A percentile compares a stretch with the other conserved stretches of the same genome.
Conservation (phyloP, 2,797 vertebrate genomes). For the Centroberyx gerrardi region DNA sequence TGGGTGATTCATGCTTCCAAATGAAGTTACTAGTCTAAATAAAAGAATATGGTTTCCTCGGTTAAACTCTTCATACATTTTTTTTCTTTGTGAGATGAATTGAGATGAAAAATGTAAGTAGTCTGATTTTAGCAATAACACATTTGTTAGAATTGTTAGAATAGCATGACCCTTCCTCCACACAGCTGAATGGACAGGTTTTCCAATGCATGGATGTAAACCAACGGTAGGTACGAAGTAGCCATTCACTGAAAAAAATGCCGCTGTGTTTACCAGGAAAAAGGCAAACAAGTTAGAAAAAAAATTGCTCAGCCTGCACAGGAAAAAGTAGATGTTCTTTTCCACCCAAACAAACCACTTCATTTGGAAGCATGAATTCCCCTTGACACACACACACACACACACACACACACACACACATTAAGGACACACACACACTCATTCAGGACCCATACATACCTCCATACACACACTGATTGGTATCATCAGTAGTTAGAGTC, state of each 20-base stretch:
- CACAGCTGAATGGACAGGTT: constrained; percentile 19
- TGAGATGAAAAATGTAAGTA: constrained; percentile 21
- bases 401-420: constrained; percentile 40
- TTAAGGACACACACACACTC: constrained; percentile 31
- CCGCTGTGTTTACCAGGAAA: constrained; percentile 29
- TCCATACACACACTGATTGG: constrained; percentile 51
- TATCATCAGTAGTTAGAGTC: constrained; percentile 39
- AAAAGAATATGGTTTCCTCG: constrained; percentile 35
- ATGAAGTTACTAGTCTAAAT: constrained; percentile 11
- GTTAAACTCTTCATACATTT: constrained; percentile 44
- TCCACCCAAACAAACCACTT: constrained; percentile 28
- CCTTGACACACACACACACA: constrained; percentile 48
- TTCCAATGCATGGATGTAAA: constrained; percentile 28
- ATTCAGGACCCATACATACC: constrained; percentile 51
- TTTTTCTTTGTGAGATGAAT: constrained; percentile 39
- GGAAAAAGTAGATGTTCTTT: not conserved
- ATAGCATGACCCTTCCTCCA: constrained; percentile 4
- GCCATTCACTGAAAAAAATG: constrained; percentile 1
- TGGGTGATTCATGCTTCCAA: constrained; percentile 13
- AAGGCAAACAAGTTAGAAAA: constrained; percentile 17
- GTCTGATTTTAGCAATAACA: not conserved
- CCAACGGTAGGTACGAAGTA: constrained; percentile 22
- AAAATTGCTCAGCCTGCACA: constrained; percentile 34
- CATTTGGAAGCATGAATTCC: constrained; percentile 53
- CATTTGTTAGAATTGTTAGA: too few relatives aligned